Evolutionary conservation across 2,888 invertebrate genomes (phyloP).

Genomic region (Sarcophaga rosellei): DNA sequence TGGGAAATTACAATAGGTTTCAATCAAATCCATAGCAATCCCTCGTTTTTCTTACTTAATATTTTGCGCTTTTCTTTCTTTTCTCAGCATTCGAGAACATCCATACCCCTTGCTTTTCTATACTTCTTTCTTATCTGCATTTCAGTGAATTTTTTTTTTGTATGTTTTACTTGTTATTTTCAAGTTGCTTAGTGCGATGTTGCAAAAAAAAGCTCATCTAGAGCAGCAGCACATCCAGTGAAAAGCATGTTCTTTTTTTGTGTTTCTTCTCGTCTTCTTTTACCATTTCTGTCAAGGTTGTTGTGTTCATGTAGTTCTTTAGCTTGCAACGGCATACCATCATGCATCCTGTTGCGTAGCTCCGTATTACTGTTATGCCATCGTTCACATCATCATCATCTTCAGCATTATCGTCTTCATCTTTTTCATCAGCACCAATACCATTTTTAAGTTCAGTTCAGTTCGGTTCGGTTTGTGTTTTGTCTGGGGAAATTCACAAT

Average conservation of each 20-base stretch:
- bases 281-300: slow-evolving; percentile 53
- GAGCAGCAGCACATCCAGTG: slow-evolving; percentile 5
- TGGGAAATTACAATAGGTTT: slow-evolving; percentile 80
- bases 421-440: slow-evolving; percentile 28
- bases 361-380: slow-evolving; percentile 19
- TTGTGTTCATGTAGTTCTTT: slow-evolving; percentile 47
- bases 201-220: not conserved
- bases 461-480: slow-evolving; percentile 56
- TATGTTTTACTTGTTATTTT: not conserved
- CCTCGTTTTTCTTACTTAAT: slow-evolving; percentile 66
- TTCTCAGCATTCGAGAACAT: not conserved
- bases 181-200: slow-evolving; percentile 28
- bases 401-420: slow-evolving; percentile 7
- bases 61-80: slow-evolving; percentile 66
- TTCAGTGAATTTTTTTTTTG: slow-evolving; percentile 3
- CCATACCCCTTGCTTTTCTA: not conserved
- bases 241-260: slow-evolving; percentile 10
- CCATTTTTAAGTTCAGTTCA: slow-evolving; percentile 41
- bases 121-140: not conserved
- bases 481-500: slow-evolving; percentile 79
- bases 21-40: slow-evolving; percentile 77
- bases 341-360: slow-evolving; percentile 61
- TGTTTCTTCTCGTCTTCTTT: slow-evolving; percentile 32
- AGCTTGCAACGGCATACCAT: slow-evolving; percentile 21
- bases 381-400: slow-evolving; percentile 45